These are phyloP conservation scores for Dendrolimus houi DNA, from an alignment of 2,888 invertebrate genomes.

Conservation along the genomic window DNA sequence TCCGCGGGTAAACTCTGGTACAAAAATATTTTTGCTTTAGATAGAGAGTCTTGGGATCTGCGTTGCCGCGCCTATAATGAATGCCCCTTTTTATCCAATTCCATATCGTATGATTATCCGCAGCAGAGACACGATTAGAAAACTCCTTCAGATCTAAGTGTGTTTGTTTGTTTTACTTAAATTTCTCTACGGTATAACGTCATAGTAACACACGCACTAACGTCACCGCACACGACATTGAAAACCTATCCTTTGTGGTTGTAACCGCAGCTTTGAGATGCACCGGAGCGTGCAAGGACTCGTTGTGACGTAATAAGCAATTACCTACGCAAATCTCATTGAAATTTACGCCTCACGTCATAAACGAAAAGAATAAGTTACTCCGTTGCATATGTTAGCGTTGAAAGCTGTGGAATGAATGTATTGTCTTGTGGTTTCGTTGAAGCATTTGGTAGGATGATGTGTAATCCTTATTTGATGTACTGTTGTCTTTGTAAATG, in stretches of 20 bases:
- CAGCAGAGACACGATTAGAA: no score
- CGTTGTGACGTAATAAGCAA: constrained; percentile 44
- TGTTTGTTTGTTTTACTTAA: constrained; percentile 8
- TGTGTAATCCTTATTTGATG: constrained; percentile 20
- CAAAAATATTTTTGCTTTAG: no score
- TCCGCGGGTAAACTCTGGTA: no score
- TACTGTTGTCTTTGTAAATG: constrained; percentile 10
- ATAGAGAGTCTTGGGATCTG: no score
- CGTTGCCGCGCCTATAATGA: no score
- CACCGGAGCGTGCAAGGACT: constrained; percentile 69
- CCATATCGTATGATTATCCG: no score
- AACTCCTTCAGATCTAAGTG: neutral
- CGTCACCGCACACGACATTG: constrained; percentile 51
- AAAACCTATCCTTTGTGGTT: constrained; percentile 60
- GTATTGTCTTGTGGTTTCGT: constrained; percentile 20
- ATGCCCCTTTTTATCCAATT: no score
- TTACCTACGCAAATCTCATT: constrained; percentile 26
- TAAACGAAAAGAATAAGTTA: constrained; percentile 22
- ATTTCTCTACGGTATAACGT: constrained; percentile 20
- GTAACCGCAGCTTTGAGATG: constrained; percentile 65
- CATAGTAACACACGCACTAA: constrained; percentile 47
- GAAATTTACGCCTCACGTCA: constrained; percentile 26
- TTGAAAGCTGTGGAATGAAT: constrained; percentile 20
- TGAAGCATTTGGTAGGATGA: constrained; percentile 16
- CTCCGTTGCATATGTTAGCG: constrained; percentile 11